Evolutionary conservation across 2,888 invertebrate genomes (phyloP).

Genomic region (Cordilura impudica): DNA sequence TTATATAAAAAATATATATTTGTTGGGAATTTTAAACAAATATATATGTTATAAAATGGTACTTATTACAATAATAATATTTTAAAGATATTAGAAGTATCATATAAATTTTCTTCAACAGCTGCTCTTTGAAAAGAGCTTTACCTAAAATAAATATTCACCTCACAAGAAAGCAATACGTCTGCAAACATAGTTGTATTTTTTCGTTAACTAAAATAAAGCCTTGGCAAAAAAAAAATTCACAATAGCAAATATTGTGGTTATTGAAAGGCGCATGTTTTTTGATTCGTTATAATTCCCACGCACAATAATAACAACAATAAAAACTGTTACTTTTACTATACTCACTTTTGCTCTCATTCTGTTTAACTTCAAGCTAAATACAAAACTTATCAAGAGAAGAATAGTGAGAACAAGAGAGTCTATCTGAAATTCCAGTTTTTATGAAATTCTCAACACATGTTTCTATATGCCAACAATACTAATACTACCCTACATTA

Average conservation of each 20-base stretch:
- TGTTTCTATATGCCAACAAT: background rate
- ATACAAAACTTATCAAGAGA: no score
- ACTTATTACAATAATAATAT: no score
- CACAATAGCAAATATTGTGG: background rate
- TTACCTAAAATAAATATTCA: background rate
- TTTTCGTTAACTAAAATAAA: background rate
- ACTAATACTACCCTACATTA: slow-evolving; percentile 32
- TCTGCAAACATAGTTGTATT: background rate
- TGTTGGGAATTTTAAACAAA: no score
- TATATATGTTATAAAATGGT: no score
- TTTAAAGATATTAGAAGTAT: no score
- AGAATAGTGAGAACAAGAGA: background rate
- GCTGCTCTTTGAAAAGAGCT: background rate
- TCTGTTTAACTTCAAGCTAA: background rate
- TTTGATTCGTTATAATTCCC: slow-evolving; percentile 18
- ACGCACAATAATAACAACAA: slow-evolving; percentile 45
- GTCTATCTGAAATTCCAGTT: slow-evolving; percentile 20
- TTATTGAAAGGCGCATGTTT: slow-evolving; percentile 31
- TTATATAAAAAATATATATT: no score
- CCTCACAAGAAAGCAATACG: background rate
- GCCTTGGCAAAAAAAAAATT: background rate
- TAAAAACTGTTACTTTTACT: background rate
- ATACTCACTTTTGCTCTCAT: slow-evolving; percentile 1
- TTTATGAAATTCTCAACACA: slow-evolving; percentile 22
- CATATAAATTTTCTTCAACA: no score